Base-by-base conservation (phyloP, 2,888 invertebrate genomes). In the Campopleginae sp. region DNA sequence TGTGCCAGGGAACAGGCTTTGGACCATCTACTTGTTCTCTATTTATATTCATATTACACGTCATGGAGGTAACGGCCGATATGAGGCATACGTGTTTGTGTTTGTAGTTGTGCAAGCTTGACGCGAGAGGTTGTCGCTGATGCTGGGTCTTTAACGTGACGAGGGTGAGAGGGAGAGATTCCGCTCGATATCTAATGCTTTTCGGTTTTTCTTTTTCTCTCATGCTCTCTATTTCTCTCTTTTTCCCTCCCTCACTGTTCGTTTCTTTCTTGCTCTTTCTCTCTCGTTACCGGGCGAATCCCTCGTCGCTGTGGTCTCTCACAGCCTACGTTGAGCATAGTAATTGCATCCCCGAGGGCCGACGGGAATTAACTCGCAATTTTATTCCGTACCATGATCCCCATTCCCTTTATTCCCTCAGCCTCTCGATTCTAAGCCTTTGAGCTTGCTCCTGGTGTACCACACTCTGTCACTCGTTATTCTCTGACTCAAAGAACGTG, bases 321-420 rank as follows among this genome's bases (percentile, higher is more conserved):
- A 38, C 79, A 63, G 17, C 48, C 51, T 31, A 44, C 75, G 51
- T 71, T 72, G 79, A 72, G 71, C 76, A 76, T 76, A 66, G 82
- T 85, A 85, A 85, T 85, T 85, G 85, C 72, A 76, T 85, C 79
- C 76, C 79, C 71, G 76, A 75, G 76, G 58, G 54, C 75, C 75
- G 66, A 76, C 42, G 77, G 74, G 75, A 76, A 76, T 82, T 76
- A 65, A 72, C 66, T 75, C 76, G 58, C 71, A 82, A 82, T 85
- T 85, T 85, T 82, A 82, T 85, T 85, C 82, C 74, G 72, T 51
- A 51, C 31, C 68, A 63, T 27, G 61, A 77, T 48, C 65, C 38
- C 61, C 54, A 19, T 2, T 38, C 38, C 33, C 58, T 27, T 19
- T 14, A 38, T 42, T 6, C 63, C 38, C 17, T 17, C 61, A 63